Conservation (phyloP, 2,888 invertebrate species). For the Troides oblongomaculatus region DNA sequence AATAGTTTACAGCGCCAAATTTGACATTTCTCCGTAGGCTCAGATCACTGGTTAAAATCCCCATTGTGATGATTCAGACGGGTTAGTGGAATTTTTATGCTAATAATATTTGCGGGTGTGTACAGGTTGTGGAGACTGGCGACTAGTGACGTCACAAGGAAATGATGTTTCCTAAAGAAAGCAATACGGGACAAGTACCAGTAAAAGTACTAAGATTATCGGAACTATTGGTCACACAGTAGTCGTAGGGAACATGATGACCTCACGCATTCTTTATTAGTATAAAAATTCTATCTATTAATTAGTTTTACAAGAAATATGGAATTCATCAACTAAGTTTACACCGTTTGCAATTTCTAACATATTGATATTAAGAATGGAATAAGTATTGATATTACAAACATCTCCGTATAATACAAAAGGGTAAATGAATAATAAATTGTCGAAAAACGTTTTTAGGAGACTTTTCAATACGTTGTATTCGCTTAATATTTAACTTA, state of each 20-base stretch:
- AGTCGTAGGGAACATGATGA: no score
- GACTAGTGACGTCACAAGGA: not conserved
- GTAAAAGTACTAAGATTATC: no score
- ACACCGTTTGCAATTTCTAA: no score
- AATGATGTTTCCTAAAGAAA: not conserved
- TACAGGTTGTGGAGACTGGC: not conserved
- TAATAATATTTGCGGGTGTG: not conserved
- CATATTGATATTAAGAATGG: no score
- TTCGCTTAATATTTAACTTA: slow-evolving; percentile 19
- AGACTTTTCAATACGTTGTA: not conserved
- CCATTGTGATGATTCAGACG: not conserved
- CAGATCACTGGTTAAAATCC: not conserved
- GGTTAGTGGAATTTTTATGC: not conserved
- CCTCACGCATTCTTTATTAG: no score
- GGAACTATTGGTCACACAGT: no score
- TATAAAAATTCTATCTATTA: no score
- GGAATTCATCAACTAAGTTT: no score
- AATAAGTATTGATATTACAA: not conserved
- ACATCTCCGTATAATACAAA: not conserved
- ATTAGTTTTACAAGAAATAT: no score
- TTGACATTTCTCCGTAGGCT: slow-evolving; percentile 4
- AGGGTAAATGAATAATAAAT: no score
- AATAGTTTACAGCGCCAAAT: slow-evolving; percentile 5
- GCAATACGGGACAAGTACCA: not conserved
- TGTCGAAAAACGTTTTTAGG: not conserved